phyloP scores from a whole-genome alignment of 37 sponge, comb jelly and placozoan genomes.

The Cliona cf. orientalis region DNA sequence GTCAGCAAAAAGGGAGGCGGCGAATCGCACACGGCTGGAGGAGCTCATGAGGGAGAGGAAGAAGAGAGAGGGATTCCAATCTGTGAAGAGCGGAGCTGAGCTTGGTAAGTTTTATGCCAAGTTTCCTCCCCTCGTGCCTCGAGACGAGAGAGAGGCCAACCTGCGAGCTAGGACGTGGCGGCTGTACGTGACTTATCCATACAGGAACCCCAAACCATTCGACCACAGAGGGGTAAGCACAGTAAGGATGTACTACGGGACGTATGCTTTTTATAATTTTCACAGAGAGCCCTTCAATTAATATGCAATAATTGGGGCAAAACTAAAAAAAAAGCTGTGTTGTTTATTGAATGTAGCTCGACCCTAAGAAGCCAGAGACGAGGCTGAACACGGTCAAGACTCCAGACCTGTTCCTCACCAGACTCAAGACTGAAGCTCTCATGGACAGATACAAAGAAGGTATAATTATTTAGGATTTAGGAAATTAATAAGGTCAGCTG shows the following conservation, averaged over 20 bases:
- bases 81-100: too few relatives aligned
- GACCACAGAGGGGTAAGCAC: conserved; percentile 5
- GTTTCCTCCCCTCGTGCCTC: background rate
- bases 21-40: too few relatives aligned
- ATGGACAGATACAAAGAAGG: background rate
- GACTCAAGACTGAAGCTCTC: conserved; percentile 8
- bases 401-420: conserved; percentile 32
- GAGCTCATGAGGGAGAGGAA: background rate
- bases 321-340: too few relatives aligned
- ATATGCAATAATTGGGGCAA: too few relatives aligned
- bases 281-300: background rate
- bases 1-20: background rate
- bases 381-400: conserved; percentile 8
- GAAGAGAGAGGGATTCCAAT: too few relatives aligned
- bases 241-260: background rate
- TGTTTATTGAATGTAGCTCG: background rate
- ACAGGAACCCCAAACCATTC: background rate
- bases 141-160: background rate
- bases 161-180: background rate
- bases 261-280: background rate
- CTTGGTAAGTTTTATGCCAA: background rate
- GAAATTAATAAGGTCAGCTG: background rate
- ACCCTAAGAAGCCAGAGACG: background rate
- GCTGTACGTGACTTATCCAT: background rate
- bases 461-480: background rate